phyloP scores from a whole-genome alignment of 1,140 invertebrate species.

The Coboldia fuscipes region DNA sequence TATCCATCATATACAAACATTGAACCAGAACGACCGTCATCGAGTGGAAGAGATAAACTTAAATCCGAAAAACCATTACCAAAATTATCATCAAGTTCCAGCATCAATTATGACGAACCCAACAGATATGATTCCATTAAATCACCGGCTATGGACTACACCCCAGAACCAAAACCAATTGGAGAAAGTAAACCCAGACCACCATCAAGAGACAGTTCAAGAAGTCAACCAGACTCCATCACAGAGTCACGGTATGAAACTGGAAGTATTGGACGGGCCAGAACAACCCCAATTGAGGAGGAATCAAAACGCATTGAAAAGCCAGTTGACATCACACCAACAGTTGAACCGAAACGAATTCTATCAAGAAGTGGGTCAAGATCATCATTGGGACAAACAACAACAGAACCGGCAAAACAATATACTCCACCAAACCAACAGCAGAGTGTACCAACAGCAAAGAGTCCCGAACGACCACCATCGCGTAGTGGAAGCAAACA shows the following conservation, averaged over 20 bases:
- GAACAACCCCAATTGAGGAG: conserved; percentile 2
- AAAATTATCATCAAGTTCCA: no score
- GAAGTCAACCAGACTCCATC: conserved; percentile 10
- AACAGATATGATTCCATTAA: no score
- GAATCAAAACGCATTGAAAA: not conserved
- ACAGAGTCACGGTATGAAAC: conserved; percentile 7
- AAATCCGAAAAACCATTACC: no score
- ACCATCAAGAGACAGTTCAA: conserved; percentile 1
- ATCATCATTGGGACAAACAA: conserved; percentile 1
- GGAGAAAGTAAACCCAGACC: no score
- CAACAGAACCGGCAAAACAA: conserved; percentile 5
- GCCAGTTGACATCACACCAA: not conserved
- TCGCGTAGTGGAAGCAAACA: not conserved
- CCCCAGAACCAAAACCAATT: no score
- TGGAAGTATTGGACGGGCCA: conserved; percentile 6
- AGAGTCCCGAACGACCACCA: conserved; percentile 3
- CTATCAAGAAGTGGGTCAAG: conserved; percentile 1
- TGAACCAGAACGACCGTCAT: no score
- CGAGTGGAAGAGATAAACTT: no score
- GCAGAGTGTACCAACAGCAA: not conserved
- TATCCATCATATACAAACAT: no score
- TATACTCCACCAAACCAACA: conserved; percentile 3
- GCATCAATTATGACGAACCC: no score
- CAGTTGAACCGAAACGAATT: not conserved
- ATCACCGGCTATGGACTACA: no score